Conservation (phyloP, 2,113 vertebrate species). For the Lanius ludovicianus region DNA sequence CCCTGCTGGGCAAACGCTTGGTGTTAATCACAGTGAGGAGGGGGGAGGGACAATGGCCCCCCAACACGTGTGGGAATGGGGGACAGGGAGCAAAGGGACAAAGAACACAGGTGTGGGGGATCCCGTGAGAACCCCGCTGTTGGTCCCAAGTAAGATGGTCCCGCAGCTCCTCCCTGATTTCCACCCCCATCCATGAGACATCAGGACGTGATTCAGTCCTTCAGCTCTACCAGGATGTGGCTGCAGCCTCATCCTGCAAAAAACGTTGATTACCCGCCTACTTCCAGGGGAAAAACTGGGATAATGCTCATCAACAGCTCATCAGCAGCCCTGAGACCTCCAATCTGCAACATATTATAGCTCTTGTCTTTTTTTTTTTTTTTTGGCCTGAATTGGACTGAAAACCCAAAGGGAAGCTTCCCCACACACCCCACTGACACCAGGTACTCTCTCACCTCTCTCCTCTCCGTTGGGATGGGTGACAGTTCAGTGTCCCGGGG, state of each 20-base stretch:
- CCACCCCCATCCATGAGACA: neutral
- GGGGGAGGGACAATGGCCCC: rapidly evolving
- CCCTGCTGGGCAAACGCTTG: neutral
- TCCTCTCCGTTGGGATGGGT: neutral
- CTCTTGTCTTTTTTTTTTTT: neutral
- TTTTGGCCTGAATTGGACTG: rapidly evolving
- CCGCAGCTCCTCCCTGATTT: neutral
- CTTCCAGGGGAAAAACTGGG: neutral
- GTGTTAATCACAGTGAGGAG: neutral
- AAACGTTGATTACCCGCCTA: neutral
- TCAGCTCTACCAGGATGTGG: neutral
- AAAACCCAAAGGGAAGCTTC: neutral
- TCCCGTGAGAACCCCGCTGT: rapidly evolving
- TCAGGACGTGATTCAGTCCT: neutral
- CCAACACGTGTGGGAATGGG: rapidly evolving
- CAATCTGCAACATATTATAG: neutral
- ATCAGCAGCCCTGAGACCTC: neutral
- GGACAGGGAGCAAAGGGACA: rapidly evolving
- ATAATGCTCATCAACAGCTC: neutral
- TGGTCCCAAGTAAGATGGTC: neutral
- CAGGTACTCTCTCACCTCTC: neutral
- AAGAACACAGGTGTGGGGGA: neutral
- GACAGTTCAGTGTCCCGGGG: neutral
- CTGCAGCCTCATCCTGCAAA: neutral
- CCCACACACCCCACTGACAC: rapidly evolving